These are phyloP conservation scores for Choristoneura rosaceana DNA, from an alignment of 2,888 invertebrate genomes.

Conservation along the genomic window DNA sequence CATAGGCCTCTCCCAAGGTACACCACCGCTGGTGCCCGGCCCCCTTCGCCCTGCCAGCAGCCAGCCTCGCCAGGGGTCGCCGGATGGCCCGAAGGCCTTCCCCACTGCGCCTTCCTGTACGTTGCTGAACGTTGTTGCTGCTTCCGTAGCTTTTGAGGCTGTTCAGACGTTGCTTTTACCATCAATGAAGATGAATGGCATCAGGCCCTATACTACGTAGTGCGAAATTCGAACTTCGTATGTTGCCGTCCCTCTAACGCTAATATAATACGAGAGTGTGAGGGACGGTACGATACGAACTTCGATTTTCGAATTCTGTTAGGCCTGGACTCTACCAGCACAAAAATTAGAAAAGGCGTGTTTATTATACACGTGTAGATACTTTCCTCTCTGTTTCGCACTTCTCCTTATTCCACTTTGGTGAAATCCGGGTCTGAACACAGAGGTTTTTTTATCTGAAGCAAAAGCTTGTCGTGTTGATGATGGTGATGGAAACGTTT, in stretches of 20 bases:
- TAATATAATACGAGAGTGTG: no score
- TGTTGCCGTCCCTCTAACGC: no score
- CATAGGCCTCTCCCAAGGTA: slow-evolving; percentile 43
- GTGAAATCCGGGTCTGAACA: not conserved
- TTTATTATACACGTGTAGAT: no score
- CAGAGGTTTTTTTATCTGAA: not conserved
- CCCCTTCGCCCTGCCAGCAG: slow-evolving; percentile 35
- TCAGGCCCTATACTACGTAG: no score
- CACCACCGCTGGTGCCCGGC: slow-evolving; percentile 40
- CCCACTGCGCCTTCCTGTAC: slow-evolving; percentile 42
- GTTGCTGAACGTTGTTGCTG: slow-evolving; percentile 33
- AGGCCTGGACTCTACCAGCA: not conserved
- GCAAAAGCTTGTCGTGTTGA: not conserved
- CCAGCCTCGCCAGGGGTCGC: slow-evolving; percentile 31
- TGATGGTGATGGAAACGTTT: slow-evolving; percentile 1
- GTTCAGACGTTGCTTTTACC: slow-evolving; percentile 6
- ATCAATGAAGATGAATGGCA: not conserved
- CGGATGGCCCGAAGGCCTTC: slow-evolving; percentile 40
- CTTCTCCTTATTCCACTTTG: not conserved
- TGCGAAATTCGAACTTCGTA: no score
- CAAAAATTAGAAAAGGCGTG: not conserved
- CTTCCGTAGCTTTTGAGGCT: slow-evolving; percentile 23
- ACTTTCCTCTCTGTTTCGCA: no score
- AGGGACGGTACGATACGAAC: no score
- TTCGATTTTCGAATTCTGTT: no score